Conservation (phyloP, 1,140 invertebrate species). For the Aculops lycopersici region DNA sequence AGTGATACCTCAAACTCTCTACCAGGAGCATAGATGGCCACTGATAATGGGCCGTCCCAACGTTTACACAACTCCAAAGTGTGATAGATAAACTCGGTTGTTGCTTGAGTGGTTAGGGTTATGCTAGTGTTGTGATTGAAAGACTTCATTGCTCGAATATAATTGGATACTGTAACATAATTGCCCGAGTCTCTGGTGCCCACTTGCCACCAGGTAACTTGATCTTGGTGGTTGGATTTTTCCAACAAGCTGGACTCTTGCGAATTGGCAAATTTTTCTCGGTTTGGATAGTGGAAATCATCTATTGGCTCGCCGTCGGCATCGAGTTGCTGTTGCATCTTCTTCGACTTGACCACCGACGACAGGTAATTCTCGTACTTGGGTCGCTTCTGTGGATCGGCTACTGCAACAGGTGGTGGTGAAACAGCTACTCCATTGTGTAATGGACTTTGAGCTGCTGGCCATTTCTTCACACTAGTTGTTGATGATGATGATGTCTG, state of each 20-base stretch:
- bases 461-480: neutral
- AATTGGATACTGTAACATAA: neutral
- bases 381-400: too few relatives aligned
- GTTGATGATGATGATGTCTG: neutral
- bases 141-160: neutral
- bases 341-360: too few relatives aligned
- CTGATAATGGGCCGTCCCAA: conserved; percentile 34
- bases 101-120: conserved; percentile 60
- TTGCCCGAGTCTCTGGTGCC: neutral
- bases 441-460: neutral
- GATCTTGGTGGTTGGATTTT: too few relatives aligned
- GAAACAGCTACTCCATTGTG: too few relatives aligned
- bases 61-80: conserved; percentile 38
- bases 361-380: too few relatives aligned
- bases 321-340: too few relatives aligned
- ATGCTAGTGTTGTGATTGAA: conserved; percentile 20
- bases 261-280: too few relatives aligned
- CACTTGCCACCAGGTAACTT: neutral
- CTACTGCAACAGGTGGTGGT: too few relatives aligned
- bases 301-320: too few relatives aligned
- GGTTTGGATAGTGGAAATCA: too few relatives aligned
- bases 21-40: conserved; percentile 39
- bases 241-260: too few relatives aligned
- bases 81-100: conserved; percentile 55
- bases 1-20: conserved; percentile 27